Evolutionary conservation across 1,140 invertebrate species (phyloP), one percentile per base, ranked within the genome.

Genomic region (Ceratina australensis): DNA sequence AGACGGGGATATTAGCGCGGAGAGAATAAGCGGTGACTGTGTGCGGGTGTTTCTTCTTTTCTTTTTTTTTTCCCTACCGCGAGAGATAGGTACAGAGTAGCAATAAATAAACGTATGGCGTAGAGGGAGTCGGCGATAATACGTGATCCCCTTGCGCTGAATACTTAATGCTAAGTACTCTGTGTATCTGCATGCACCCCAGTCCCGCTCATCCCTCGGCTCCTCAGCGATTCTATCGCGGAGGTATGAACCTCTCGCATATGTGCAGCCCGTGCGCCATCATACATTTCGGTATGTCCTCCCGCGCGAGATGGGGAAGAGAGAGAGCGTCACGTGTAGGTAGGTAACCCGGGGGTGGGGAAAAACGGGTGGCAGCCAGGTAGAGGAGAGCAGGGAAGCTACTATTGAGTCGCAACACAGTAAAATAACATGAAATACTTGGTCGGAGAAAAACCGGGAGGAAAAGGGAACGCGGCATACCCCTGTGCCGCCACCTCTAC

Each of bases 351-450:
- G 82, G 80, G 82, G 72, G 84, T n/a, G n/a, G 82, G 87, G 33
- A 42, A 42, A 42, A 42, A 42, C 80, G 85, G 67, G 71, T 72
- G 80, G 83, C 80, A 42, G 33, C 33, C 33, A 79, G 66, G 86
- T 78, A 79, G 78, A 81, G 80, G 57, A 7, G 33, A 18, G 52
- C 13, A 67, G 78, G 78, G 79, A 68, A 88, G 88, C 84, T 80
- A 86, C 89, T 92, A 92, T 92, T 91, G 91, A 92, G 90, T 92
- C 90, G 88, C 90, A 84, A 86, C 85, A 90, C 87, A 92, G 91
- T 92, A 92, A 92, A 91, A 91, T 91, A 92, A 92, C 87, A 88
- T 85, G 89, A 90, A 92, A 92, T 91, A 91, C 88, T 91, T 88
- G 87, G 79, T 52, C 74, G 83, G 80, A 75, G 69, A 72, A 80